Evolutionary conservation across 2,113 vertebrate genomes (phyloP), one percentile per base, ranked within the genome.

Genomic region (Scophthalmus maximus): DNA sequence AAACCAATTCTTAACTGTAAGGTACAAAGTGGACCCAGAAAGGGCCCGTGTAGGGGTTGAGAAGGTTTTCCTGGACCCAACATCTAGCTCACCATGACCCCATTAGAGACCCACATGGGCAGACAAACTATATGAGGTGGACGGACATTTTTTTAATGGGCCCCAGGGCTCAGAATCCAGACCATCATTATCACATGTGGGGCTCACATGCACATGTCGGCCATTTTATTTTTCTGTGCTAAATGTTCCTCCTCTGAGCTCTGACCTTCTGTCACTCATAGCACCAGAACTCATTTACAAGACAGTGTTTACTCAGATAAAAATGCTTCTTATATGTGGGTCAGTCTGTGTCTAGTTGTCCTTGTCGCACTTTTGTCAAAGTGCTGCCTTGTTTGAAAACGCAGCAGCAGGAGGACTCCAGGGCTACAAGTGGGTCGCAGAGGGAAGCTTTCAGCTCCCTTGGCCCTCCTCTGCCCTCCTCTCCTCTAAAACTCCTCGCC

Each of bases 271-370:
- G 56, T 81, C 75, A 78, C 64, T 75, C 55, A 55, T 26, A 26
- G 50, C 60, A 65, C 51, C 51, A 4, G 44, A 70, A 66, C 52
- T 68, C 42, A 62, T 84, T 63, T 81, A 20, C 66, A 65, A 67
- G 46, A 55, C 64, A 36, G 52, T 52, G 59, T 80, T 82, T 57
- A 34, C 58, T 66, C 26, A 17, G 62, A 74, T 69, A 44, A 80
- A 65, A 47, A 72, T 22, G 40, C 9, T 36, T 78, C 44, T 38
- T 52, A 40, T 81, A 91, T 91, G 75, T 92, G 87, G 92, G 92
- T 90, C 92, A 91, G 71, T 23, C 44, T 69, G 70, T 78, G 58
- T 78, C 38, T 57, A 5, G 66, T 57, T 82, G 68, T 78, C 87
- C 85, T 72, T 74, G 61, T 71, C n/a, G 15, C 79, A 72, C 75